Base-by-base conservation (phyloP, 2,888 invertebrate species). In the Drosophila percnosoma region DNA sequence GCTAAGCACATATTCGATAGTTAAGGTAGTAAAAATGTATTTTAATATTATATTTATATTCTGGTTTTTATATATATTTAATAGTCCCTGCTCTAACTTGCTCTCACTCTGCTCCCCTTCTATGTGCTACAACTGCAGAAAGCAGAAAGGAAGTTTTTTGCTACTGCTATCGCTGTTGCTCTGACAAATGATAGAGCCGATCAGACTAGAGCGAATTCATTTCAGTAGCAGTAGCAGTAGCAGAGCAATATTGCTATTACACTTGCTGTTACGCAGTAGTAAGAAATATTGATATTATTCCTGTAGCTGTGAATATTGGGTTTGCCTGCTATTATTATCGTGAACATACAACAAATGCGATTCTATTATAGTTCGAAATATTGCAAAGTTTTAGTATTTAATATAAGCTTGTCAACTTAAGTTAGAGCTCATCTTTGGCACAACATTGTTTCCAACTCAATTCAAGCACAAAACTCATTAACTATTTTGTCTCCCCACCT, bases 381-480 rank as follows among this genome's bases (percentile, higher is more conserved):
- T 29, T 24, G 13, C 7, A 13, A 18, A 18, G 49, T 15, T 34
- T 21, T 33, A 1, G 33, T 33, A 34, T 21, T 40, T 15, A 54
- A 18, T 36, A 36, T 11, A 0, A 40, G 0, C 29, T 29, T 21
- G 21, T 8, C 8, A 57, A 40, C 15, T n/a, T 6, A 18, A 15
- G 27, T 27, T 27, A 5, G 8, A 10, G n/a, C 11, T n/a, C 31
- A 58, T 53, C 18, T 53, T 21, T 15, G 15, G 29, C n/a, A n/a
- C n/a, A 57, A n/a, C 51, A 58, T 34, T 67, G 53, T 29, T 36
- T 18, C 7, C 10, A 24, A 24, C 18, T 24, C 31, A 59, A 66
- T 54, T 27, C 29, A 29, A 6, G 10, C 42, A 48, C 38, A 54
- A 40, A 42, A 60, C 49, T 67, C 55, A 70, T 70, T 61, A 70